Conservation (phyloP, 64 coral and sea anemone genomes). For the Astreopora myriophthalma region DNA sequence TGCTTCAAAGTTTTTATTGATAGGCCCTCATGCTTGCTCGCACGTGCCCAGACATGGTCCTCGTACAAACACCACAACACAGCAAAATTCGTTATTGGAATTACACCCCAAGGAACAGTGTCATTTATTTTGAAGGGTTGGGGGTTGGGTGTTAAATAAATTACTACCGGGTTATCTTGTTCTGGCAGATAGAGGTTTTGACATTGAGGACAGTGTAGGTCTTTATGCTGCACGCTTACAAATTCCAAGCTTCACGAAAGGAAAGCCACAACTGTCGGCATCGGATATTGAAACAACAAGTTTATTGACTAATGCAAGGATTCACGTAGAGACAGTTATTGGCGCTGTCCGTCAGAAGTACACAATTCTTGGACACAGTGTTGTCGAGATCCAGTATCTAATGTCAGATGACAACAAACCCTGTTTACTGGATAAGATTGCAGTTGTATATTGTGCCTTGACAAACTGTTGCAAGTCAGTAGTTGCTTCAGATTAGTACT, state of each 20-base stretch:
- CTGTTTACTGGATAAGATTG: slow-evolving; percentile 70
- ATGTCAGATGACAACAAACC: slow-evolving; percentile 19
- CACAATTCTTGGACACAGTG: slow-evolving; percentile 62
- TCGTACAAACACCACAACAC: slow-evolving; percentile 15
- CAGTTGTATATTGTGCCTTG: slow-evolving; percentile 67
- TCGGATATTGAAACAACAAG: slow-evolving; percentile 59
- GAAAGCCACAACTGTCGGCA: slow-evolving; percentile 45
- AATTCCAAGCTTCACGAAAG: slow-evolving; percentile 50
- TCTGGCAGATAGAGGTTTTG: slow-evolving; percentile 27
- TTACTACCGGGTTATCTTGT: slow-evolving; percentile 24
- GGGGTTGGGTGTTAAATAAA: background rate
- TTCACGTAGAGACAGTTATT: slow-evolving; percentile 63
- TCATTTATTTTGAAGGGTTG: slow-evolving; percentile 30
- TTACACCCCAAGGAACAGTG: slow-evolving; percentile 35
- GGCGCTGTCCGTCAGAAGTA: slow-evolving; percentile 71
- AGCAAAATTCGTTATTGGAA: slow-evolving; percentile 33
- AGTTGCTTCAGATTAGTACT: slow-evolving; percentile 40
- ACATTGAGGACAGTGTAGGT: slow-evolving; percentile 55
- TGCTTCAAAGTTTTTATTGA: background rate
- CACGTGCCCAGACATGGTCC: slow-evolving; percentile 17
- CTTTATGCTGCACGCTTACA: slow-evolving; percentile 30
- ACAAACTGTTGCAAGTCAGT: slow-evolving; percentile 74
- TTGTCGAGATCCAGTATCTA: slow-evolving; percentile 52
- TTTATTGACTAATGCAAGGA: slow-evolving; percentile 52
- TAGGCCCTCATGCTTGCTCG: background rate